Percentiles rank a stretch among this genome's conserved stretches.
phyloP scores from a whole-genome alignment of 2,113 vertebrate genomes.

The Archilochus colubris region DNA sequence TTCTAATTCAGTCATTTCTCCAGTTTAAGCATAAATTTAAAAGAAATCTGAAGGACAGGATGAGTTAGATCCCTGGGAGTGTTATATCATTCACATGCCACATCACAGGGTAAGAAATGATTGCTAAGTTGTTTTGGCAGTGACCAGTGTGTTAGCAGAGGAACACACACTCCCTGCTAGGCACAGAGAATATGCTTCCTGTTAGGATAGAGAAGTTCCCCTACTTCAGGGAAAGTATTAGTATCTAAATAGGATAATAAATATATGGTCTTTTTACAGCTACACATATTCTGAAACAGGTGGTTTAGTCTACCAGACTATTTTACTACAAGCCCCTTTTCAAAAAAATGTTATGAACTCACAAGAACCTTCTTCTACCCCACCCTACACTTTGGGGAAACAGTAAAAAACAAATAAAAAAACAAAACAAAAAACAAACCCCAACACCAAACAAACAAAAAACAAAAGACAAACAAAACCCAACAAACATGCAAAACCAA shows the following conservation, averaged over 20 bases:
- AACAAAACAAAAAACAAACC: no score
- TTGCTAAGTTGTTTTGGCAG: neutral
- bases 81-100: neutral
- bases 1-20: neutral
- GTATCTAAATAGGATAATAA: neutral
- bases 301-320: neutral
- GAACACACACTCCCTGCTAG: neutral
- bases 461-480: neutral
- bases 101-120: neutral
- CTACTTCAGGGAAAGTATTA: neutral
- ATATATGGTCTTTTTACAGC: neutral
- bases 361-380: neutral
- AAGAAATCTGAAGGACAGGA: neutral
- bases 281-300: neutral
- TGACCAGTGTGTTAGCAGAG: neutral
- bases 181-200: no score
- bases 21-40: neutral
- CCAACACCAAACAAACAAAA: no score
- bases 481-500: no score
- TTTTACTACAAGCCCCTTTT: neutral
- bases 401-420: no score
- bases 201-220: neutral
- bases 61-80: neutral
- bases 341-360: neutral
- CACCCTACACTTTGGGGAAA: neutral